phyloP scores from a whole-genome alignment of 2,113 vertebrate genomes.

The Oreocharis arfaki region DNA sequence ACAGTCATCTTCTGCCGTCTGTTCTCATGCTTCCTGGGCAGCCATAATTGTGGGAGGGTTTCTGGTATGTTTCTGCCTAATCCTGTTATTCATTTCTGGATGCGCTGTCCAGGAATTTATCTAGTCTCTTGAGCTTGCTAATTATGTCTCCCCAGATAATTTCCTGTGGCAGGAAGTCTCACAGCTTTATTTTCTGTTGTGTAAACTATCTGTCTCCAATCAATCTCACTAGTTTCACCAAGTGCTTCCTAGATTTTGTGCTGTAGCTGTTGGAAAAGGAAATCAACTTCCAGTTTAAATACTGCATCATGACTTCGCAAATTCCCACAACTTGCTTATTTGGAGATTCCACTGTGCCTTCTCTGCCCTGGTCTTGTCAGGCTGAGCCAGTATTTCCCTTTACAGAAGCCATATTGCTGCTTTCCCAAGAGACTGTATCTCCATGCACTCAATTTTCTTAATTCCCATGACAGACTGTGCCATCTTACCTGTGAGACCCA shows the following conservation, averaged over 20 bases:
- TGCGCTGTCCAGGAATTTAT: background rate
- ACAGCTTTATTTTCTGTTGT: background rate
- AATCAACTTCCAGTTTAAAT: background rate
- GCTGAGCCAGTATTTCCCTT: background rate
- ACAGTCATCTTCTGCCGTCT: background rate
- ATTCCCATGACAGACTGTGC: background rate
- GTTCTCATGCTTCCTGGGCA: background rate
- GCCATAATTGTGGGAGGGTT: background rate
- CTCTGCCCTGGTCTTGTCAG: background rate
- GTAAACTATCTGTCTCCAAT: background rate
- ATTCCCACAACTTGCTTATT: background rate
- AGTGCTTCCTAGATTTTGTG: background rate
- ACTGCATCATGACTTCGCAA: background rate
- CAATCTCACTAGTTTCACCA: background rate
- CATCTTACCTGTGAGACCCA: background rate
- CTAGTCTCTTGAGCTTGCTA: background rate
- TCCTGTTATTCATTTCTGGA: background rate
- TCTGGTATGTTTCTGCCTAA: background rate
- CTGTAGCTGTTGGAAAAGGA: background rate
- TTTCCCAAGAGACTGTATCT: background rate
- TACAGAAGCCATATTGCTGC: background rate
- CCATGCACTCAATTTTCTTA: background rate
- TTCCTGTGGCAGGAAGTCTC: background rate
- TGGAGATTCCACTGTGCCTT: background rate
- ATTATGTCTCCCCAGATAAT: accelerated